Evolutionary conservation across 2,888 invertebrate species (phyloP).

Genomic region (Drosophila lacicola): DNA sequence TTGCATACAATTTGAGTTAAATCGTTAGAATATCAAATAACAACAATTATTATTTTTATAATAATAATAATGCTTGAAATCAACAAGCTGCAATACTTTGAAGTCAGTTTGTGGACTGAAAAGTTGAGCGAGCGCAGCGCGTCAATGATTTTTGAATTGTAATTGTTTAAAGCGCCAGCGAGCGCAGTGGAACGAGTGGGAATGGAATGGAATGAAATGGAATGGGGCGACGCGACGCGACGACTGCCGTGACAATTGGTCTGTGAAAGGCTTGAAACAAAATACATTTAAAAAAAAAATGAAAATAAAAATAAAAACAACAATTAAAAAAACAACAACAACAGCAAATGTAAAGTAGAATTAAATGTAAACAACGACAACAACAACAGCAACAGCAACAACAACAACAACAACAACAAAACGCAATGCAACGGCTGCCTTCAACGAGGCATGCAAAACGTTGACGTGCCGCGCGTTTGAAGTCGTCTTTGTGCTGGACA

Average conservation of each 20-base stretch:
- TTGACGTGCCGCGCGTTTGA: conserved; percentile 78
- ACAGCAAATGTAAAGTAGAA: conserved; percentile 63
- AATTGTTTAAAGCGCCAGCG: conserved; percentile 73
- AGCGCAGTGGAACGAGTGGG: conserved; percentile 23
- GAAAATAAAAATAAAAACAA: conserved; percentile 20
- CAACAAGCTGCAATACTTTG: conserved; percentile 63
- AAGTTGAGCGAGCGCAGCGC: conserved; percentile 64
- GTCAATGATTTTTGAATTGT: conserved; percentile 83
- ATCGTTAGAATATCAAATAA: not conserved
- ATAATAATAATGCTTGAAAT: conserved; percentile 22
- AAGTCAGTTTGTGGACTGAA: conserved; percentile 62
- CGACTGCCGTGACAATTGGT: conserved; percentile 79
- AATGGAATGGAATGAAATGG: conserved; percentile 17
- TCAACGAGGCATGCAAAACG: conserved; percentile 81
- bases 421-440: conserved; percentile 61
- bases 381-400: conserved; percentile 37
- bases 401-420: conserved; percentile 14
- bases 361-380: conserved; percentile 72
- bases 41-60: conserved; percentile 2
- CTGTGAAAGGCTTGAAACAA: conserved; percentile 78
- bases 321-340: conserved; percentile 22
- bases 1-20: conserved; percentile 1
- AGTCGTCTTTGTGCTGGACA: conserved; percentile 73
- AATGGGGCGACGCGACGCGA: conserved; percentile 42
- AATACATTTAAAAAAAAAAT: conserved; percentile 41